Evolutionary conservation across 1,140 invertebrate genomes (phyloP), one percentile per base, ranked within the genome.

Genomic region (Apolygus lucorum): DNA sequence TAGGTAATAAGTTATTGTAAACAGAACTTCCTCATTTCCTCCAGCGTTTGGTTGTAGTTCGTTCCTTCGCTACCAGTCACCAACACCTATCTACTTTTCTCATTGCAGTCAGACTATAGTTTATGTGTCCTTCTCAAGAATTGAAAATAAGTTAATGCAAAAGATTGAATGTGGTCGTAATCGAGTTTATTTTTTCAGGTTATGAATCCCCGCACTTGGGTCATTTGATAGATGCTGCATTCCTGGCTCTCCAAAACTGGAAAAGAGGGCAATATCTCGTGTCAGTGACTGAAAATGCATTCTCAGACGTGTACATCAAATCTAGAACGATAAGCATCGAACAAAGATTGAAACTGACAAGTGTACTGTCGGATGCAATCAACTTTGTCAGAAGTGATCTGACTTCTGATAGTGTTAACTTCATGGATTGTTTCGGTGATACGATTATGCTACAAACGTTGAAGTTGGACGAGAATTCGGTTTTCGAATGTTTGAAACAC

Each of bases 241-340:
- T 84, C 75, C 76, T 90, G 52, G 82, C 84, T 22, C 81, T 78
- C 21, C 88, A 90, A 77, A 87, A 87, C 76, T 73, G 86, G 49
- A 77, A 82, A 1, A 79, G 86, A 68, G 88, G 87, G 1, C 81
- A 85, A 63, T 73, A 81, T 4, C 73, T 81, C 25, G 72, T 74
- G 2, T 78, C 80, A 52, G 83, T 87, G 1, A 78, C 90, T 68
- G 73, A 77, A 11, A 82, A 82, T 28, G 81, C 84, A 52, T 87
- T 87, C 72, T 76, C 81, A 0, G 88, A 90, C 75, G 84, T 90
- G 26, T 92, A 90, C 74, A 81, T 88, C 22, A 88, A 85, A 76
- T 82, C 84, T 0, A 81, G 84, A 73, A 81, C 80, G 49, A 77
- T 82, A 34, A 74, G 70, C 21, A 73, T 77, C 26, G 21, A 69